Evolutionary conservation across 2,797 vertebrate genomes (phyloP).

Genomic region (Podarcis lilfordi): DNA sequence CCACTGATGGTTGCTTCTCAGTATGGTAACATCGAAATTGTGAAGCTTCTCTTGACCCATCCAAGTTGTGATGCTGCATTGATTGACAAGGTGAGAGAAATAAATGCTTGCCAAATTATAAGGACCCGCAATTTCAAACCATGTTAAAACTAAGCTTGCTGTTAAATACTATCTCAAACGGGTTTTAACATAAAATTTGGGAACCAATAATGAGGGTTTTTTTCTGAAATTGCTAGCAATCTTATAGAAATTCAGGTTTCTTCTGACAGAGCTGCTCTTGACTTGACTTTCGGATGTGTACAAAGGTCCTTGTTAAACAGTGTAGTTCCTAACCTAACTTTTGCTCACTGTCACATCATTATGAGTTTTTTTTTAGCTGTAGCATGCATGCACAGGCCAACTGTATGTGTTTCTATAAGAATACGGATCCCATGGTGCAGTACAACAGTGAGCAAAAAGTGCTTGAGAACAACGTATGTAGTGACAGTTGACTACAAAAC

Average conservation of each 20-base stretch:
- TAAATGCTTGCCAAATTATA: neutral
- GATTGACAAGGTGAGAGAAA: slow-evolving; percentile 85
- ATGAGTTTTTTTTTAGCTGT: neutral
- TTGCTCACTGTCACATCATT: neutral
- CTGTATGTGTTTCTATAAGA: neutral
- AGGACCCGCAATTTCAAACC: neutral
- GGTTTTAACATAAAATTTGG: neutral
- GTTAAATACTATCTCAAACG: neutral
- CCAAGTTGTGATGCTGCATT: slow-evolving; percentile 83
- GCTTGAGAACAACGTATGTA: neutral
- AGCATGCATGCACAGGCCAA: too few species aligned
- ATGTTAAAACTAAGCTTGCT: neutral
- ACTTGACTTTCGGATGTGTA: neutral
- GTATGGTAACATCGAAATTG: slow-evolving; percentile 87
- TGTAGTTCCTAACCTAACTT: neutral
- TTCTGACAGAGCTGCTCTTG: neutral
- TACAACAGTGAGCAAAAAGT: neutral
- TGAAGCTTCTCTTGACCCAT: slow-evolving; percentile 86
- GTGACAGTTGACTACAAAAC: neutral
- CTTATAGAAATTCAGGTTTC: neutral
- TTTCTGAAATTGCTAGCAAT: neutral
- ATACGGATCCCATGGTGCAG: neutral
- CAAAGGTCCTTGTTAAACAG: neutral
- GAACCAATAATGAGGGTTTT: neutral
- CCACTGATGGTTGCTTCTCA: slow-evolving; percentile 93